phyloP scores from a whole-genome alignment of 2,888 invertebrate genomes.

The Acanthosepion esculentum region DNA sequence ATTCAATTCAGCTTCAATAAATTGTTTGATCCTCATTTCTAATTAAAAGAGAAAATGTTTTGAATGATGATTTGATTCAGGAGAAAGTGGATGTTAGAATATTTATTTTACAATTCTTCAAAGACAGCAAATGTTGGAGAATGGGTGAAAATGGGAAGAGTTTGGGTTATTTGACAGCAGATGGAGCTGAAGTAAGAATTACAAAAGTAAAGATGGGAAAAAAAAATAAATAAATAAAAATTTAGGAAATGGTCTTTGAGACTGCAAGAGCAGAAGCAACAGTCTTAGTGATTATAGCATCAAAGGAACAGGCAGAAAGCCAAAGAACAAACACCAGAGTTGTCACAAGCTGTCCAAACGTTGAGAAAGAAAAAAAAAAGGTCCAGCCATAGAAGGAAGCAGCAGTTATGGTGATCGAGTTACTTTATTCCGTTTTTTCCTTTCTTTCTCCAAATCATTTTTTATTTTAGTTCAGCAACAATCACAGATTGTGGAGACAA shows the following conservation, averaged over 20 bases:
- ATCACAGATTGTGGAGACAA: background rate
- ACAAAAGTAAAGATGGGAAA: background rate
- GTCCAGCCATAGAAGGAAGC: background rate
- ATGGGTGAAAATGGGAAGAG: background rate
- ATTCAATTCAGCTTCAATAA: background rate
- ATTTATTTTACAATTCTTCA: slow-evolving; percentile 33
- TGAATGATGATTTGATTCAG: background rate
- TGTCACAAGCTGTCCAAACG: too few species aligned
- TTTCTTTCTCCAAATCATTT: background rate
- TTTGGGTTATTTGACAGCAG: background rate
- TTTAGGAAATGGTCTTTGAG: background rate
- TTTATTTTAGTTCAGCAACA: background rate
- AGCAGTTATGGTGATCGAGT: background rate
- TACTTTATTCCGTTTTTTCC: background rate
- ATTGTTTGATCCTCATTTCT: background rate
- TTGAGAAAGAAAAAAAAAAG: background rate
- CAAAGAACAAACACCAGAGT: background rate
- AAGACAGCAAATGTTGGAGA: background rate
- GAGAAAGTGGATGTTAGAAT: background rate
- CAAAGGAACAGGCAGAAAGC: background rate
- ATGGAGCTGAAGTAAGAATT: background rate
- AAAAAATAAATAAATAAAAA: background rate
- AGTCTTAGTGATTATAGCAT: background rate
- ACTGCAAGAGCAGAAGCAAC: background rate
- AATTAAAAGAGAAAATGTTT: background rate